Evolutionary conservation across 2,797 vertebrate genomes (phyloP).

Genomic region (Danio aesculapii): DNA sequence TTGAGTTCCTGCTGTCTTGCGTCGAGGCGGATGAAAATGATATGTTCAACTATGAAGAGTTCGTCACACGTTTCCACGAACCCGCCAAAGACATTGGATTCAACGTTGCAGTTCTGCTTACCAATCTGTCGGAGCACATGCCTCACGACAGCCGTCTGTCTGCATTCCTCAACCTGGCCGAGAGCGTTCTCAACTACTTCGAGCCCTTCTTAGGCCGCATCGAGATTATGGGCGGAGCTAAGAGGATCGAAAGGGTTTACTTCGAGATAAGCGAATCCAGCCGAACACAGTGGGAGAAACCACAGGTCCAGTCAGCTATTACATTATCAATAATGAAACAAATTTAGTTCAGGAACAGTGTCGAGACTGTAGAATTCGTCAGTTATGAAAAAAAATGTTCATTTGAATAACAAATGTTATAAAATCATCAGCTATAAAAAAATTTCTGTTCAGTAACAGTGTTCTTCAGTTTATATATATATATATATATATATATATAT

Average conservation of each 20-base stretch:
- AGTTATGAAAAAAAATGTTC: too few species aligned
- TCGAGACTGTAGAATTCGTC: neutral
- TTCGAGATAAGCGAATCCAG: conserved; percentile 99
- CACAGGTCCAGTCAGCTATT: conserved; percentile 81
- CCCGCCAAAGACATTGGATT: conserved; percentile 99
- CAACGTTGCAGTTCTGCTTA: conserved; percentile 94
- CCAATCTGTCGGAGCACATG: conserved; percentile 98
- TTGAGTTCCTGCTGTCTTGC: conserved; percentile 96
- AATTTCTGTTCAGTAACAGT: too few species aligned
- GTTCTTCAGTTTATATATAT: too few species aligned
- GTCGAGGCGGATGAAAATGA: conserved; percentile 97
- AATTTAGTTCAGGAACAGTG: neutral
- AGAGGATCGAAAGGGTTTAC: conserved; percentile 97
- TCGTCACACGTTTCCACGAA: conserved; percentile 95
- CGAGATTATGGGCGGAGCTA: conserved; percentile 98
- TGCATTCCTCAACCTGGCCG: conserved; percentile 90
- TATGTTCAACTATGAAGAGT: conserved; percentile 96
- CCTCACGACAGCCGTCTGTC: conserved; percentile 92
- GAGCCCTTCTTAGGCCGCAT: conserved; percentile 95
- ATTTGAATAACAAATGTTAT: too few species aligned
- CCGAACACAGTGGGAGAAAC: conserved; percentile 98
- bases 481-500: too few species aligned
- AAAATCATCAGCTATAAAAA: too few species aligned
- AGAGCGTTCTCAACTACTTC: conserved; percentile 97
- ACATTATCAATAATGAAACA: neutral